Evolutionary conservation across 2,888 invertebrate genomes (phyloP).

Genomic region (Cryptus viduatorius): DNA sequence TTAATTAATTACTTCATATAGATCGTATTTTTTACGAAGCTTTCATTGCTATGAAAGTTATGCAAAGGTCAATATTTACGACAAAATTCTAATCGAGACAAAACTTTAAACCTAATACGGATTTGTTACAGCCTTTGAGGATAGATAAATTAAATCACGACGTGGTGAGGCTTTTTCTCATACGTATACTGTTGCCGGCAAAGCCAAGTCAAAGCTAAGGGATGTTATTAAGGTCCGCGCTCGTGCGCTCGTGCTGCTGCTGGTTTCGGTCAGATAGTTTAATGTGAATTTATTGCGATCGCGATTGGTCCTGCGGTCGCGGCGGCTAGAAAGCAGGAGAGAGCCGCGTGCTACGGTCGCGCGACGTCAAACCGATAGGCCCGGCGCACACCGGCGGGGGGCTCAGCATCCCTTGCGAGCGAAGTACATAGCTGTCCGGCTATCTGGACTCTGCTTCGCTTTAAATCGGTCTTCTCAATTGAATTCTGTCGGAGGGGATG

Average conservation of each 20-base stretch:
- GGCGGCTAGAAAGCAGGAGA: slow-evolving; percentile 74
- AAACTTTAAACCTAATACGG: background rate
- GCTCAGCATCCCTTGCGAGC: slow-evolving; percentile 29
- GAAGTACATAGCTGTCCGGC: slow-evolving; percentile 50
- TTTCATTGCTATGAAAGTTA: background rate
- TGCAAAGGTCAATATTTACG: background rate
- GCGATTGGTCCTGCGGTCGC: slow-evolving; percentile 76
- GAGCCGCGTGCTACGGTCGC: slow-evolving; percentile 80
- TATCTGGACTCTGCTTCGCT: slow-evolving; percentile 65
- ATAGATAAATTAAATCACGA: slow-evolving; percentile 28
- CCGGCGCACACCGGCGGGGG: slow-evolving; percentile 70
- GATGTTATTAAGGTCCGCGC: slow-evolving; percentile 51
- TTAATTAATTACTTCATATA: too few species aligned
- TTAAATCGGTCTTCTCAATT: slow-evolving; percentile 71
- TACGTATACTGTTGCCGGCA: slow-evolving; percentile 21
- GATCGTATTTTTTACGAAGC: too few species aligned
- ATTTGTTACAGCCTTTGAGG: background rate
- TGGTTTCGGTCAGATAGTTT: slow-evolving; percentile 82
- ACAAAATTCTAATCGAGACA: background rate
- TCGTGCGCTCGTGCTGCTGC: slow-evolving; percentile 71
- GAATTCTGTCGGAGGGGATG: slow-evolving; percentile 49
- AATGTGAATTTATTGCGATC: slow-evolving; percentile 85
- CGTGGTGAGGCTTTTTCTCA: background rate
- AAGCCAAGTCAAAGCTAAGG: slow-evolving; percentile 31
- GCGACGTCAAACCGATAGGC: slow-evolving; percentile 79